Evolutionary conservation across 1,140 invertebrate species (phyloP), one percentile per base, ranked within the genome.

Genomic region (Drosophila mayri): DNA sequence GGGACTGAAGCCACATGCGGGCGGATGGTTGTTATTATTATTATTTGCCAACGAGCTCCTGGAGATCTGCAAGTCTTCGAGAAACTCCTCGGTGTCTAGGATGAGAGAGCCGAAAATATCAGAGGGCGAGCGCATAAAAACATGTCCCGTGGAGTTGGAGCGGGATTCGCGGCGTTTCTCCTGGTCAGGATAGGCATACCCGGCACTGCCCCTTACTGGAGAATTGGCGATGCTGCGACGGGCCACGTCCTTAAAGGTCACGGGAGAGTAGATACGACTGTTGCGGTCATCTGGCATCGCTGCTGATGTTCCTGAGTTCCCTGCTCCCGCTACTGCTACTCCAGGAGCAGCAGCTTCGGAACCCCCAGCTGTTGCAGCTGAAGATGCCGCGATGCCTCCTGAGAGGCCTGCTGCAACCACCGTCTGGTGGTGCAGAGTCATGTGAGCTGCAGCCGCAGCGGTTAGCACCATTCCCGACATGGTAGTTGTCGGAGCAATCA

Each of bases 191-290:
- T 52, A 71, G 16, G 49, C 16, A 20, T 60, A 52, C 2, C 75
- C 78, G 47, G 93, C 88, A 22, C 70, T 38, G 37, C 67, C 92
- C 74, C 95, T 94, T 9, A 94, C 94, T 0, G 96, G 96, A 0
- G 96, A 97, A 91, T 95, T 96, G 0, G 95, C 95, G 38, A 96
- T 95, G 63, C 96, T 97, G 28, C 96, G 92, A 8, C 95, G 93
- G 0, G 96, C 96, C 1, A 97, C 96, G 85, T 97, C 97, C 81
- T 97, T 96, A 74, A 97, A 97, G 0, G 96, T 97, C 37, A 97
- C 96, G 0, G 97, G 97, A 0, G 96, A 97, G 92, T 97, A 97
- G 55, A 95, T 95, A 28, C 95, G 93, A 54, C 76, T 85, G 20
- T 65, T 78, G 57, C 95, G 93, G 59, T 95, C 95, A 73, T 95